Evolutionary conservation across 2,888 invertebrate genomes (phyloP).

Genomic region (Sarcophaga subvicina): DNA sequence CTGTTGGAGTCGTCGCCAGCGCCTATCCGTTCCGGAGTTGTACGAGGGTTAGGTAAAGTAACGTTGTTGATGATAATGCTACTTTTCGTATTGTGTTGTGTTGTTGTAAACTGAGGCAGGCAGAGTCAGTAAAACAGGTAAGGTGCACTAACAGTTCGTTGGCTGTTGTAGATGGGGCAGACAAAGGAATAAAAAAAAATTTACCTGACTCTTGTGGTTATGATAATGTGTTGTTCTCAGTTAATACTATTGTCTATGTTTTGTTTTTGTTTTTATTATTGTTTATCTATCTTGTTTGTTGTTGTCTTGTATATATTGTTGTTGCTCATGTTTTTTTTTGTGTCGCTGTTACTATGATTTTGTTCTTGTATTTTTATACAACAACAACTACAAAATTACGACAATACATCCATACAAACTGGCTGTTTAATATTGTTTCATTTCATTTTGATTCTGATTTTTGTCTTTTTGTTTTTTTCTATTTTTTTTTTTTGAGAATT

Average conservation of each 20-base stretch:
- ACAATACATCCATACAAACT: neutral
- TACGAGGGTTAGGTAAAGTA: neutral
- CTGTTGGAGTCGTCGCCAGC: slow-evolving; percentile 4
- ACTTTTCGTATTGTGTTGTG: slow-evolving; percentile 2
- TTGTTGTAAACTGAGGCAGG: neutral
- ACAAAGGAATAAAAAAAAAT: slow-evolving; percentile 38
- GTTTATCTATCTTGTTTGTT: slow-evolving; percentile 17
- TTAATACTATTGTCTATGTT: slow-evolving; percentile 56
- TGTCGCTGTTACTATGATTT: neutral
- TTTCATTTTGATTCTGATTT: neutral
- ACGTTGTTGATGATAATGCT: neutral
- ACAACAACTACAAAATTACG: no score
- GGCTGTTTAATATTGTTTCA: neutral
- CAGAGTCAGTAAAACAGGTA: slow-evolving; percentile 14
- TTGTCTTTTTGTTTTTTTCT: neutral
- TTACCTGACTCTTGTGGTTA: slow-evolving; percentile 59
- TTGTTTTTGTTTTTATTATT: slow-evolving; percentile 31
- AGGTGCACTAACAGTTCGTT: slow-evolving; percentile 28
- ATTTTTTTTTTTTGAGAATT: slow-evolving; percentile 19
- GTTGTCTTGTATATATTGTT: slow-evolving; percentile 11
- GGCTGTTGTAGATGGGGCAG: neutral
- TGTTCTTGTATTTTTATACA: neutral
- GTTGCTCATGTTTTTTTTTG: neutral
- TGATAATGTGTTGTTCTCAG: slow-evolving; percentile 60
- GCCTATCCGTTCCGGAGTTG: neutral